Evolutionary conservation across 2,797 vertebrate species (phyloP), one percentile per base, ranked within the genome.

Genomic region (Philypnodon macrostomus): DNA sequence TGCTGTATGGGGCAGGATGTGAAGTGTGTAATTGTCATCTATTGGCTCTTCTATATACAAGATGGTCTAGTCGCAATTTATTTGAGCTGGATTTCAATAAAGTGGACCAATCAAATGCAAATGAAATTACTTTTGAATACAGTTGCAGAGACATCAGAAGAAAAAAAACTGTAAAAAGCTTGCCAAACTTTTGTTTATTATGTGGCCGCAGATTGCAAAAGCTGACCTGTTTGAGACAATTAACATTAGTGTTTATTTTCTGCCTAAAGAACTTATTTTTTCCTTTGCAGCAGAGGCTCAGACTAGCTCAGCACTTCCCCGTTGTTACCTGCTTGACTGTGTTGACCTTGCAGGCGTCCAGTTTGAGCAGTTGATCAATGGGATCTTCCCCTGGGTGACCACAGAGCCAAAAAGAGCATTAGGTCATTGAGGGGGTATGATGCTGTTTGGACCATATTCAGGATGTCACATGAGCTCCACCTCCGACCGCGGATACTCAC

Each of bases 291-390:
- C 31, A 33, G 35, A 49, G 52, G 16, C 26, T 36, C 24, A 18
- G 51, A 51, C 55, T 27, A 30, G 19, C 39, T 56, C 21, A 33
- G 33, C 33, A 35, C 36, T 53, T 35, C 18, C 51, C 27, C 24
- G 53, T 11, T 24, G 24, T 67, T 90, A 98, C 96, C 95, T 96
- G 87, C 67, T 93, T 93, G 49, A 94, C 90, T 0, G 86, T 87
- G 15, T 86, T 76, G 85, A 96, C 87, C 87, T 93, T 94, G 63
- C 93, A 88, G 0, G 88, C 85, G 53, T 90, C 91, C 51, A 88
- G 81, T 61, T 70, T 90, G 73, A 97, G 90, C 58, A 98, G 89
- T 38, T 92, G 88, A 76, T 95, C 92, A 42, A 98, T 93, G 61
- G 87, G 77, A 31, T 96, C 92, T 23, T 77, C 81, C 60, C 77